Base-by-base conservation (phyloP, 1,140 invertebrate genomes). In the Bradysia coprophila region DNA sequence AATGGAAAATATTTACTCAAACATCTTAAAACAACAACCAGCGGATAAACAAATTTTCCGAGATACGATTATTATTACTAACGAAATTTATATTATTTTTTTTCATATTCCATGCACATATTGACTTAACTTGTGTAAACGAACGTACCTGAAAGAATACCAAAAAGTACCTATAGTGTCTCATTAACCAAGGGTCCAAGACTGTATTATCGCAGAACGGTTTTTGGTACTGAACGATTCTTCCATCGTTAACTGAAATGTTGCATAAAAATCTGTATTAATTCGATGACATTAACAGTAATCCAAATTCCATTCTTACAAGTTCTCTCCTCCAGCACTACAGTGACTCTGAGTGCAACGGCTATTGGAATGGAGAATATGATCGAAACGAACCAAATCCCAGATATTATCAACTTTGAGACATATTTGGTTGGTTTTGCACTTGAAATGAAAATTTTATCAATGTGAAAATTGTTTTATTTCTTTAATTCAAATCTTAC, bases 311-410 rank as follows among this genome's bases (percentile, higher is more conserved):
- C n/a, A n/a, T n/a, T n/a, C n/a, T n/a, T n/a, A n/a, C n/a, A n/a
- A n/a, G n/a, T n/a, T n/a, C n/a, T n/a, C n/a, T n/a, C n/a, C n/a
- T n/a, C n/a, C n/a, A n/a, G n/a, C 32, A 15, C 32, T 11, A 3
- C 18, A 11, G 18, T 16, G 16, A 78, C 76, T 34, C 73, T 64
- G 49, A 75, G 69, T 1, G 73, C 75, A 40, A 75, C 66, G 1
- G 72, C 75, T 65, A 76, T 78, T 1, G 78, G 79, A 0, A 69
- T 60, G 0, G 78, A 78, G 23, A 80, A 61, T 2, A 68, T 56
- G 8, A 70, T 53, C 1, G 71, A 68, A 41, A 76, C 47, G 0
- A 73, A 40, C 80, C 80, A 84, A 55, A 84, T 81, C 21, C 69
- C 59, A 8, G 68, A 66, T 48, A 83, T 76, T 43, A 75, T 69